Percentiles rank a stretch among this genome's conserved stretches.
phyloP scores from a whole-genome alignment of 1,140 invertebrate genomes.

The Alviniconcha marisindica region DNA sequence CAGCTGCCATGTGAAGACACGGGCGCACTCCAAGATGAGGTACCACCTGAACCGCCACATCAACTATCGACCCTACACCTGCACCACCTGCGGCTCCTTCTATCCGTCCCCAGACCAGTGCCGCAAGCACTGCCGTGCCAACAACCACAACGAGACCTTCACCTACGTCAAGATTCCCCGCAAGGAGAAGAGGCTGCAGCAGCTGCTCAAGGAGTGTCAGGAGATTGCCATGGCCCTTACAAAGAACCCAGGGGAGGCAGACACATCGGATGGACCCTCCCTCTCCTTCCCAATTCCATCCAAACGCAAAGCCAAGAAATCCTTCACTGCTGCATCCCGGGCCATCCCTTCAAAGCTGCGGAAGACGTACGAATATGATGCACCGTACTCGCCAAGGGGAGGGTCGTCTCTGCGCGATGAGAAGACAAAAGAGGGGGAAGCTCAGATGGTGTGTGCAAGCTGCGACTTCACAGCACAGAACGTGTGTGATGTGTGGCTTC shows the following conservation, averaged over 20 bases:
- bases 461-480: conserved; percentile 38
- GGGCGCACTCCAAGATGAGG: conserved; percentile 53
- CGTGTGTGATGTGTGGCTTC: conserved; percentile 38
- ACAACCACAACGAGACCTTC: conserved; percentile 41
- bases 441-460: conserved; percentile 23
- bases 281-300: background rate
- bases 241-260: background rate
- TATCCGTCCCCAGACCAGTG: conserved; percentile 55
- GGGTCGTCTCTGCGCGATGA: background rate
- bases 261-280: background rate
- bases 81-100: conserved; percentile 45
- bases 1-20: conserved; percentile 50
- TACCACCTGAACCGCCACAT: conserved; percentile 55
- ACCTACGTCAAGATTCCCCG: conserved; percentile 42
- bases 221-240: conserved; percentile 24
- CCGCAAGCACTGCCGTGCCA: conserved; percentile 45
- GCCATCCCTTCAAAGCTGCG: background rate
- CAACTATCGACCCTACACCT: conserved; percentile 54
- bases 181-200: conserved; percentile 41
- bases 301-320: conserved; percentile 38
- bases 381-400: conserved; percentile 8
- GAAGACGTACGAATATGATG: conserved; percentile 28
- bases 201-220: conserved; percentile 37
- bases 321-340: background rate
- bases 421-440: background rate